A percentile compares a stretch with the other conserved stretches of the same genome.
These are phyloP conservation scores for Aquatica leii DNA, from an alignment of 2,888 invertebrate species.

Conservation along the genomic window DNA sequence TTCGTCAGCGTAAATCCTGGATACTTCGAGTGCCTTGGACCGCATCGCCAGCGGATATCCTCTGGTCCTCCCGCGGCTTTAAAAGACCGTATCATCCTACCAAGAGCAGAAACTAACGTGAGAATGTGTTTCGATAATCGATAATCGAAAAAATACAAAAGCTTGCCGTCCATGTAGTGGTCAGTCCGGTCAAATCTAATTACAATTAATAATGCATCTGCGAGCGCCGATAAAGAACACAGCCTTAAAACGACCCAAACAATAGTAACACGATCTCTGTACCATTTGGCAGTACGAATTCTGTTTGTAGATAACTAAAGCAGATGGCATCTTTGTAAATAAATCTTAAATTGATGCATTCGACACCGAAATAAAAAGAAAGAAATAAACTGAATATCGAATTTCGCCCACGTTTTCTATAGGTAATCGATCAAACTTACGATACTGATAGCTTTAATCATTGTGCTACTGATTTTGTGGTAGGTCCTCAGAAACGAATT, in stretches of 20 bases:
- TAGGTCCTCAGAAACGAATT: slow-evolving; percentile 22
- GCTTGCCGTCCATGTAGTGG: neutral
- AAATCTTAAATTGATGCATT: slow-evolving; percentile 34
- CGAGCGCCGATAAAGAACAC: slow-evolving; percentile 14
- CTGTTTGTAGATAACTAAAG: slow-evolving; percentile 22
- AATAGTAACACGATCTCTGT: slow-evolving; percentile 33
- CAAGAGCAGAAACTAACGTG: slow-evolving; percentile 20
- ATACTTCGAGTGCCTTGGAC: slow-evolving; percentile 57
- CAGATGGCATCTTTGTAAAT: slow-evolving; percentile 34
- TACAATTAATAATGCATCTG: slow-evolving; percentile 15
- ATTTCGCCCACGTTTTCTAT: slow-evolving; percentile 28
- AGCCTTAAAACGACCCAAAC: slow-evolving; percentile 28
- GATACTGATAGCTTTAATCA: slow-evolving; percentile 37
- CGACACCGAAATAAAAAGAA: slow-evolving; percentile 20
- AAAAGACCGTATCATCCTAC: slow-evolving; percentile 32
- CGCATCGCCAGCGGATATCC: slow-evolving; percentile 62
- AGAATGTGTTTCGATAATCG: slow-evolving; percentile 19
- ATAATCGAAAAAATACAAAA: no score
- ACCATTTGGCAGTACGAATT: slow-evolving; percentile 30
- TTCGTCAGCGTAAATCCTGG: slow-evolving; percentile 59
- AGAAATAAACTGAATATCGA: slow-evolving; percentile 26
- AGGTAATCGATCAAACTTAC: slow-evolving; percentile 33
- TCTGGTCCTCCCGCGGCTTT: slow-evolving; percentile 49
- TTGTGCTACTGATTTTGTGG: slow-evolving; percentile 27
- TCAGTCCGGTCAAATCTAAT: slow-evolving; percentile 19